Percentiles rank a stretch among this genome's conserved stretches.
Conservation (phyloP, 2,888 invertebrate species). For the Drosophila nr. perissopoda region DNA sequence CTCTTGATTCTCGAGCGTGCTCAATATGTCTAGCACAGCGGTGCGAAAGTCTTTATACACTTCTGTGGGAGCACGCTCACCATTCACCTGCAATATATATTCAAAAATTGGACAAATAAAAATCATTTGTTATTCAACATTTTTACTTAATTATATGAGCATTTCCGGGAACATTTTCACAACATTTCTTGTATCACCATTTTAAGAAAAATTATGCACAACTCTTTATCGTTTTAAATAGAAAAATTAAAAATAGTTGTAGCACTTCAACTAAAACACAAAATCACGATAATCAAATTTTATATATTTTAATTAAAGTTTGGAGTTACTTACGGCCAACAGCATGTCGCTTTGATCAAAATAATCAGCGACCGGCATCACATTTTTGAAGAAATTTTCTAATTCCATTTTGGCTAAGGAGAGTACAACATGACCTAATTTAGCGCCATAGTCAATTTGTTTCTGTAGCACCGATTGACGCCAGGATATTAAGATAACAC, state of each 20-base stretch:
- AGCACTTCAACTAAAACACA: neutral
- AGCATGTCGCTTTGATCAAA: slow-evolving; percentile 94
- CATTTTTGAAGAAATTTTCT: slow-evolving; percentile 94
- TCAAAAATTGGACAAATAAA: neutral
- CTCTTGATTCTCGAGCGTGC: slow-evolving; percentile 88
- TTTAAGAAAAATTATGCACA: neutral
- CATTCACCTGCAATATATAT: slow-evolving; percentile 89
- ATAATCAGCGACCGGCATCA: slow-evolving; percentile 95
- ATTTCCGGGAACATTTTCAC: neutral
- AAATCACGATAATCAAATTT: neutral
- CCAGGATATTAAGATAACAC: slow-evolving; percentile 94
- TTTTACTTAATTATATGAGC: neutral
- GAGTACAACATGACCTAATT: slow-evolving; percentile 92
- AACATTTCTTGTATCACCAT: neutral
- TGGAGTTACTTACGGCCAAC: slow-evolving; percentile 86
- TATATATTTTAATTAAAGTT: neutral
- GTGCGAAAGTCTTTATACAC: slow-evolving; percentile 94
- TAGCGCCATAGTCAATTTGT: slow-evolving; percentile 95
- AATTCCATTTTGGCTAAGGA: slow-evolving; percentile 95
- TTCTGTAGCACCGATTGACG: slow-evolving; percentile 93
- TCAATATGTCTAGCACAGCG: slow-evolving; percentile 91
- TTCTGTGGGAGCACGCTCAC: slow-evolving; percentile 93
- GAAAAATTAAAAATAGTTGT: neutral
- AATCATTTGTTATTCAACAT: neutral
- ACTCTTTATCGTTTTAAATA: neutral